phyloP scores from a whole-genome alignment of 2,113 vertebrate genomes.

The Edolisoma coerulescens region DNA sequence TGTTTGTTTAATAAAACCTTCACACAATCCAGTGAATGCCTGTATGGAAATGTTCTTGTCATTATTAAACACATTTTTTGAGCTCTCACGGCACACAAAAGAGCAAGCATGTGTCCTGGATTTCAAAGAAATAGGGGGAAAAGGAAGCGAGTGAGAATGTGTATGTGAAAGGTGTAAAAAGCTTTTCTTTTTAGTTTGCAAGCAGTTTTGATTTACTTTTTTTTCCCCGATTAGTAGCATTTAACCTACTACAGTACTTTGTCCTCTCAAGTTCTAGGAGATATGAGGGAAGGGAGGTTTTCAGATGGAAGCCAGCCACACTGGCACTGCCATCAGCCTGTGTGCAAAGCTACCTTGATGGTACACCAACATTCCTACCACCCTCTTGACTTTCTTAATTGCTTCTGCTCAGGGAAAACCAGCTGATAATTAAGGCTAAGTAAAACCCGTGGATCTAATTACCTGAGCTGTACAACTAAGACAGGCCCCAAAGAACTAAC shows the following conservation, averaged over 20 bases:
- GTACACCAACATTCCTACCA: not conserved
- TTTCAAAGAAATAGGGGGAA: not conserved
- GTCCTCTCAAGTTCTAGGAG: not conserved
- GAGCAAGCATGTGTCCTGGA: rapidly evolving
- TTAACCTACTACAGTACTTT: not conserved
- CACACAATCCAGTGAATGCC: not conserved
- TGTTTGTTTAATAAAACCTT: not conserved
- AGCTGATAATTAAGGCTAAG: not conserved
- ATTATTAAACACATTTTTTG: not conserved
- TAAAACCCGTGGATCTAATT: not conserved
- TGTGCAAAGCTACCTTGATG: not conserved
- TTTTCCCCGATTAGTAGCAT: not conserved
- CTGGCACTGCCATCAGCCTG: not conserved
- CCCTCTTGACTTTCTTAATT: not conserved
- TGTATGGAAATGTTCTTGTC: not conserved
- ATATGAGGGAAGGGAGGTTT: not conserved
- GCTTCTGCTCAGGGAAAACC: not conserved
- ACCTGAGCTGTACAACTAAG: not conserved
- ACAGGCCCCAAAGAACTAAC: not conserved
- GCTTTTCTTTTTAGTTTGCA: not conserved
- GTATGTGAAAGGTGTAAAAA: not conserved
- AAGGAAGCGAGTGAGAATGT: not conserved
- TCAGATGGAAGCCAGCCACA: not conserved
- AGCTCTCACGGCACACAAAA: not conserved
- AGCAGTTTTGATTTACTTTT: not conserved